These are phyloP conservation scores for Cremastinae sp. DNA, from an alignment of 2,888 invertebrate species.

Conservation along the genomic window DNA sequence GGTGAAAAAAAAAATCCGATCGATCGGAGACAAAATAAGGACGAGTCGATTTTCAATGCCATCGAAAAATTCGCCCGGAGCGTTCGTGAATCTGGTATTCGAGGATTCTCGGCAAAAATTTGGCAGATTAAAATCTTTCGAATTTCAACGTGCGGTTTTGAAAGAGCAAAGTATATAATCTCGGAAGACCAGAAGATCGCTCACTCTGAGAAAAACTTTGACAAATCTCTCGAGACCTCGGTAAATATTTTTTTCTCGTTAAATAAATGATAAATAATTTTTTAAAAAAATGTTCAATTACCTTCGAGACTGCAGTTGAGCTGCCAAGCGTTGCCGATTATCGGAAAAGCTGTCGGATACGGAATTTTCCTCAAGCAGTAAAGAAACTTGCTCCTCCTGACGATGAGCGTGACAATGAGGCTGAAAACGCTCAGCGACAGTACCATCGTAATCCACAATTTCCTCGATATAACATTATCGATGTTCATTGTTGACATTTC, in stretches of 20 bases:
- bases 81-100: too few relatives aligned
- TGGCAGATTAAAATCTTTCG: too few relatives aligned
- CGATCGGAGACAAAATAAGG: too few relatives aligned
- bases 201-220: too few relatives aligned
- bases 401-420: conserved; percentile 61
- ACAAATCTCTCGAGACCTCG: too few relatives aligned
- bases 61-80: too few relatives aligned
- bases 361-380: conserved; percentile 73
- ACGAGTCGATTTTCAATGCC: too few relatives aligned
- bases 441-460: conserved; percentile 67
- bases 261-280: background rate
- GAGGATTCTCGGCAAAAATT: too few relatives aligned
- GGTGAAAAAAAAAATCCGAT: too few relatives aligned
- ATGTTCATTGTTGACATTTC: conserved; percentile 44
- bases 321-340: conserved; percentile 78
- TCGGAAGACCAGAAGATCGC: too few relatives aligned
- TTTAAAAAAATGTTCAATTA: conserved; percentile 66
- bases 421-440: conserved; percentile 64
- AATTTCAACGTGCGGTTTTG: too few relatives aligned
- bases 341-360: conserved; percentile 73
- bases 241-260: background rate
- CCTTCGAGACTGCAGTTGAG: conserved; percentile 77
- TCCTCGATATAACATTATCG: background rate
- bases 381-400: conserved; percentile 69
- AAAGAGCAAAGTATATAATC: too few relatives aligned